Conservation (phyloP, 2,113 vertebrate genomes). For the Hassar affinis region DNA sequence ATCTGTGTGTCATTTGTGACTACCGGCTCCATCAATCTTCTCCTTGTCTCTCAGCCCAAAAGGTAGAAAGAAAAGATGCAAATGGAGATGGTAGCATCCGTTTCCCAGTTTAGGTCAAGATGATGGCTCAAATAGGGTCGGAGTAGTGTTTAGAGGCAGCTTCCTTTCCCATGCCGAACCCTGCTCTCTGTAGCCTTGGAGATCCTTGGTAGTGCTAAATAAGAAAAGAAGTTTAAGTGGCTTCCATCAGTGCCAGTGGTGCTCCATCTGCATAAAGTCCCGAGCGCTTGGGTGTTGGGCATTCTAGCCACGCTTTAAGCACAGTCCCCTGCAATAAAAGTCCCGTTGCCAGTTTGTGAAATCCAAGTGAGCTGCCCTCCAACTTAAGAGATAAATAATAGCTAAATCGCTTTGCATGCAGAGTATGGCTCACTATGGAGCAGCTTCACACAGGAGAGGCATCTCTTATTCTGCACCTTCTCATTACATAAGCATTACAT, state of each 20-base stretch:
- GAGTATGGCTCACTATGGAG: constrained; percentile 22
- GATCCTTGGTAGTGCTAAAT: constrained; percentile 11
- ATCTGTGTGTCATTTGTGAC: constrained; percentile 38
- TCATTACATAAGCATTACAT: constrained; percentile 51
- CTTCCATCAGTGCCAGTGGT: constrained; percentile 10
- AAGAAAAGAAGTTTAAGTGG: constrained; percentile 11
- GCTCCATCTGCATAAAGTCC: constrained; percentile 23
- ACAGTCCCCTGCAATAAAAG: constrained; percentile 33
- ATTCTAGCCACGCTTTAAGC: constrained; percentile 35
- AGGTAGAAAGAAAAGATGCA: constrained; percentile 32
- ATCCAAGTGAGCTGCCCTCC: constrained; percentile 37
- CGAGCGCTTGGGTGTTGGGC: neutral
- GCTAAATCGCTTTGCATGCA: constrained; percentile 47
- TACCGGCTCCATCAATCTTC: constrained; percentile 49
- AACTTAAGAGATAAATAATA: constrained; percentile 45
- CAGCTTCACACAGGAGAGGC: constrained; percentile 40
- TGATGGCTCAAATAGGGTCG: neutral
- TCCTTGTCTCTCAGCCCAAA: constrained; percentile 18
- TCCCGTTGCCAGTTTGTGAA: constrained; percentile 46
- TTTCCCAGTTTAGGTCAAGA: constrained; percentile 9
- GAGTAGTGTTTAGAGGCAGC: constrained; percentile 14
- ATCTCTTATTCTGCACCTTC: constrained; percentile 37
- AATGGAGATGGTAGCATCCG: constrained; percentile 35
- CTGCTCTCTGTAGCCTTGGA: constrained; percentile 16
- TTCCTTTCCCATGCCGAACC: neutral